Conservation (phyloP, 2,797 vertebrate species). For the Chaunax sp. region DNA sequence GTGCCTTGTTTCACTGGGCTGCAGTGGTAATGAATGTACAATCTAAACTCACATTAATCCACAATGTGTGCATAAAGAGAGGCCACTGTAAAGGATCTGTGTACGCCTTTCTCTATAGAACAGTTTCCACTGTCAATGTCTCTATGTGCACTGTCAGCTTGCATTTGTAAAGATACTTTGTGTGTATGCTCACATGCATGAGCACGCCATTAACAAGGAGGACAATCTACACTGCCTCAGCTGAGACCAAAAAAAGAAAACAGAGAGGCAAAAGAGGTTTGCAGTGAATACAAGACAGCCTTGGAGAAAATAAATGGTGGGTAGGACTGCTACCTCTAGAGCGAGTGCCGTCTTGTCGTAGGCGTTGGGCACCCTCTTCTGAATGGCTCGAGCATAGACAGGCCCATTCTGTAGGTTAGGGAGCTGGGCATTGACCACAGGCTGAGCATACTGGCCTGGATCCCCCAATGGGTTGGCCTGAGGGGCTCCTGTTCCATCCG, state of each 20-base stretch:
- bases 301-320: conserved; percentile 1
- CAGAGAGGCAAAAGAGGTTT: background rate
- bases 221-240: conserved; percentile 35
- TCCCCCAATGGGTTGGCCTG: conserved; percentile 86
- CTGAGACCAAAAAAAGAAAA: conserved; percentile 11
- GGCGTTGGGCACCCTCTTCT: conserved; percentile 99
- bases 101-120: conserved; percentile 25
- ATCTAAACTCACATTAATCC: conserved; percentile 40
- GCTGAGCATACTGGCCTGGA: conserved; percentile 97
- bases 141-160: conserved; percentile 46
- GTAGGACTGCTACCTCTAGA: conserved; percentile 91
- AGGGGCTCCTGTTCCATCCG: conserved; percentile 85
- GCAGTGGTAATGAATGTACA: conserved; percentile 35
- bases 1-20: conserved; percentile 7
- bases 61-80: conserved; percentile 45
- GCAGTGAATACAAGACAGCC: conserved; percentile 21
- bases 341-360: conserved; percentile 99
- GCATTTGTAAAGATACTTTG: conserved; percentile 56
- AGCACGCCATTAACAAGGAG: conserved; percentile 56
- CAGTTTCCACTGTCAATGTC: conserved; percentile 47
- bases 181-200: conserved; percentile 53
- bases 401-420: conserved; percentile 99
- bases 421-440: conserved; percentile 89
- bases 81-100: conserved; percentile 42
- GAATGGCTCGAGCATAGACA: conserved; percentile 95